Conservation (phyloP, 2,797 vertebrate genomes). For the Tapirus indicus region DNA sequence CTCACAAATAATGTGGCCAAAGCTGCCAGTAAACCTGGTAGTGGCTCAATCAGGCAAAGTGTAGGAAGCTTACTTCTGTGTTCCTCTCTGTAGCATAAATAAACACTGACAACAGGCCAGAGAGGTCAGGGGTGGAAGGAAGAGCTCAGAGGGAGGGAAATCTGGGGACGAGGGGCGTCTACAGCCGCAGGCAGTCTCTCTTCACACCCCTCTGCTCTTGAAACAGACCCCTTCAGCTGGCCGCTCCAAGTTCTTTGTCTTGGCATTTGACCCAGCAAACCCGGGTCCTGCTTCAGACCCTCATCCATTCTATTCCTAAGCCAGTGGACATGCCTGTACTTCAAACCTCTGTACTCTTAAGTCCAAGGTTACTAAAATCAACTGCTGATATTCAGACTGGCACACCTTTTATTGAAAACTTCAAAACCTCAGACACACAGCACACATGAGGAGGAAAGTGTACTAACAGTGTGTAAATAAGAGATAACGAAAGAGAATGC, state of each 20-base stretch:
- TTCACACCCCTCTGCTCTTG: neutral
- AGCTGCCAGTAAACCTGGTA: conserved; percentile 69
- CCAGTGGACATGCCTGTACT: neutral
- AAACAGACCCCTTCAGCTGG: neutral
- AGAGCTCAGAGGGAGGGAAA: neutral
- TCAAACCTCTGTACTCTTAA: conserved; percentile 35
- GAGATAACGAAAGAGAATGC: conserved; percentile 53
- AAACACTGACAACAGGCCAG: conserved; percentile 12
- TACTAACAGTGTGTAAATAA: conserved; percentile 49
- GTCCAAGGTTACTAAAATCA: conserved; percentile 52
- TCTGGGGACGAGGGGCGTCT: neutral
- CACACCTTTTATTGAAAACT: conserved; percentile 63
- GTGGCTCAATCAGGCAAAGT: conserved; percentile 56
- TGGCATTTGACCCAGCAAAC: neutral
- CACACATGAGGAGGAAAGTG: conserved; percentile 54
- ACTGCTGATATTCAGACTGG: conserved; percentile 33
- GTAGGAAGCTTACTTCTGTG: conserved; percentile 36
- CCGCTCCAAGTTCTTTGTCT: neutral
- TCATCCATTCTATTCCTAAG: neutral
- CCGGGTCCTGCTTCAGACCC: neutral
- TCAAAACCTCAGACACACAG: conserved; percentile 61
- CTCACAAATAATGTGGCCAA: conserved; percentile 67
- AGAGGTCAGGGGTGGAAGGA: neutral
- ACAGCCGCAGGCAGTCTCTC: neutral
- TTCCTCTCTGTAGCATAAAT: neutral